phyloP scores from a whole-genome alignment of 2,888 invertebrate species.

The Masnerella sp. region DNA sequence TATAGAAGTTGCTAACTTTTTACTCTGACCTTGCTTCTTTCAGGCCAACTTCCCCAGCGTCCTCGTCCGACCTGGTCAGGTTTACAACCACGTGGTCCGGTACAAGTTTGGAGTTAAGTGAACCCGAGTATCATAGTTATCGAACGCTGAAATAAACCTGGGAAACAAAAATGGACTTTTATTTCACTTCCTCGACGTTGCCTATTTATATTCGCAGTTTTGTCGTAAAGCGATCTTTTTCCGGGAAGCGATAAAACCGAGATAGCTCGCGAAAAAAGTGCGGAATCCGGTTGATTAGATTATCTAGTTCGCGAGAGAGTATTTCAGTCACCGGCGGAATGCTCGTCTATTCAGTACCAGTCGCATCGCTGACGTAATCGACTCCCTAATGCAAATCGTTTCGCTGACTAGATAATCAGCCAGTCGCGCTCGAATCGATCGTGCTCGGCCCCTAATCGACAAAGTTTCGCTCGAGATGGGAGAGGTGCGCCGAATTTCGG shows the following conservation, averaged over 20 bases:
- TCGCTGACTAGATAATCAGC: slow-evolving; percentile 19
- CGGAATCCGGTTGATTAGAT: slow-evolving; percentile 42
- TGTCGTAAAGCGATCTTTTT: slow-evolving; percentile 12
- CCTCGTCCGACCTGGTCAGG: slow-evolving; percentile 85
- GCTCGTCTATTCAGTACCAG: slow-evolving; percentile 39
- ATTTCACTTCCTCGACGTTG: slow-evolving; percentile 12
- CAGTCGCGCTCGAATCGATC: not conserved
- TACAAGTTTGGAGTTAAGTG: slow-evolving; percentile 84
- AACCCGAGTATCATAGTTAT: slow-evolving; percentile 26
- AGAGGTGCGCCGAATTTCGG: slow-evolving; percentile 33
- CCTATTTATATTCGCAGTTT: not conserved
- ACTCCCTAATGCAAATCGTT: slow-evolving; percentile 39
- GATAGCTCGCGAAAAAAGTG: slow-evolving; percentile 28
- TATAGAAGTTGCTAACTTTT: no score
- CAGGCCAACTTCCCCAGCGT: slow-evolving; percentile 87
- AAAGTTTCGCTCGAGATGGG: no score
- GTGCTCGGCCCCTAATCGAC: no score
- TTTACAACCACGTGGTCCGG: slow-evolving; percentile 84
- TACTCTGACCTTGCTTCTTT: slow-evolving; percentile 25
- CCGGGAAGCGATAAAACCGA: slow-evolving; percentile 28
- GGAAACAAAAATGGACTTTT: slow-evolving; percentile 20
- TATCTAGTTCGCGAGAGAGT: slow-evolving; percentile 42
- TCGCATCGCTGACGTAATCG: slow-evolving; percentile 45
- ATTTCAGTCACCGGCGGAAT: slow-evolving; percentile 36
- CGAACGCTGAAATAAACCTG: slow-evolving; percentile 11